Base-by-base conservation (phyloP, 35 echinoderm and acorn worm genomes). In the Ophiothrix spiculata region DNA sequence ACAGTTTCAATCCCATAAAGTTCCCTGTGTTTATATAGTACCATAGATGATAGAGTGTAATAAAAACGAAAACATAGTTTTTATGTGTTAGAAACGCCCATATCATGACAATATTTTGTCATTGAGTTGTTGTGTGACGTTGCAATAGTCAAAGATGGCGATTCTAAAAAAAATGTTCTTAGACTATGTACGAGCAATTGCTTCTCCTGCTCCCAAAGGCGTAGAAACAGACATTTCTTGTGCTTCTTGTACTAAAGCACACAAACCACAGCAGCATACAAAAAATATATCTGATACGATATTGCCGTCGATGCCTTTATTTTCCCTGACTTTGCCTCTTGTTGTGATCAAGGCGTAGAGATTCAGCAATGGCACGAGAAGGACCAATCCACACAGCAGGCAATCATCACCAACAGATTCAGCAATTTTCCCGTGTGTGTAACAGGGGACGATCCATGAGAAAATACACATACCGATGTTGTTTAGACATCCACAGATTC, bases 381-480 rank as follows among this genome's bases (percentile, higher is more conserved):
- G 74, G 15, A 85, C 39, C 38, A 97, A 56, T 74, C 94, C 94
- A 77, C 94, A 97, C 32, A 97, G 84, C 42, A 97, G 75, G 60
- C 94, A 97, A 42, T 97, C 94, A 81, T 97, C 94, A 32, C 94
- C 94, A 12, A 97, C 63, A 25, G 94, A 39, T 63, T 97, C 94
- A 19, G 94, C 90, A 3, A 87, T 56, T 73, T 97, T 97, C 64
- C 94, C 90, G 41, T 90, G 87, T 17, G 94, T 97, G 37, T 87
- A 97, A 76, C 94, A 97, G 0, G 94, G 90, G 25, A 92, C 45
- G 36, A 97, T 42, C 35, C 87, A 97, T 23, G 94, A 87, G 75
- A 97, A 92, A 32, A 97, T 90, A 76, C 94, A 97, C 87, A 97
- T 74, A 56, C 94, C 94, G 69, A 97, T 88, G 86, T 97, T 92